Evolutionary conservation across 37 sponge, comb jelly and placozoan species (phyloP), one percentile per base, ranked within the genome.

Genomic region (Lycopodina hypogea): DNA sequence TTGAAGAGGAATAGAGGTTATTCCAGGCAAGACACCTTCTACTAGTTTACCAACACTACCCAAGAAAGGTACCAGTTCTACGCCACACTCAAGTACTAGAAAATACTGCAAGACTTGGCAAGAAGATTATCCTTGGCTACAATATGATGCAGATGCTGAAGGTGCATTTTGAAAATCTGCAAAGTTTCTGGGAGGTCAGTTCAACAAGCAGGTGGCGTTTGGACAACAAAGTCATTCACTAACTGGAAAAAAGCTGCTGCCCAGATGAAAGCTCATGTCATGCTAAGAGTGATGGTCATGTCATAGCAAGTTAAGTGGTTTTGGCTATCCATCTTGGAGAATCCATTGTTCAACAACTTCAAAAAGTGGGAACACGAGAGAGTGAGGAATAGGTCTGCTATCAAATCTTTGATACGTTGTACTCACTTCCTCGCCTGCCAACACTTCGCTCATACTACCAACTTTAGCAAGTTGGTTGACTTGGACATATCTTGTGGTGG

Each of bases 241-340:
- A 87, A 87, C 70, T 87, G 87, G 81, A 87, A 87, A 75, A 87
- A 87, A 64, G 82, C 87, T 68, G 71, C 76, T 36, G 81, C 74
- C 32, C 81, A 87, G 72, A 87, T 81, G 81, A 65, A 76, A 75
- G 81, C 75, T 42, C 87, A 87, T 67, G 67, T 56, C 45, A 38
- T 67, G n/a, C n/a, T n/a, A n/a, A n/a, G n/a, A n/a, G n/a, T n/a
- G n/a, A n/a, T n/a, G n/a, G n/a, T n/a, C n/a, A 22, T 81, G 60
- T 56, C 72, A 23, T 35, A 37, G 69, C 69, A 29, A 29, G 34
- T 19, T 11, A 37, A 52, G 76, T 52, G 56, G 78, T 39, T 41
- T 40, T 42, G 19, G 33, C 55, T 58, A 78, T 75, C 78, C 37
- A 71, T 41, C 75, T 22, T 56, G 62, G 53, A 41, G 89, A 76